Evolutionary conservation across 2,888 invertebrate genomes (phyloP), one percentile per base, ranked within the genome.

Genomic region (Agrenia bidenticulata): DNA sequence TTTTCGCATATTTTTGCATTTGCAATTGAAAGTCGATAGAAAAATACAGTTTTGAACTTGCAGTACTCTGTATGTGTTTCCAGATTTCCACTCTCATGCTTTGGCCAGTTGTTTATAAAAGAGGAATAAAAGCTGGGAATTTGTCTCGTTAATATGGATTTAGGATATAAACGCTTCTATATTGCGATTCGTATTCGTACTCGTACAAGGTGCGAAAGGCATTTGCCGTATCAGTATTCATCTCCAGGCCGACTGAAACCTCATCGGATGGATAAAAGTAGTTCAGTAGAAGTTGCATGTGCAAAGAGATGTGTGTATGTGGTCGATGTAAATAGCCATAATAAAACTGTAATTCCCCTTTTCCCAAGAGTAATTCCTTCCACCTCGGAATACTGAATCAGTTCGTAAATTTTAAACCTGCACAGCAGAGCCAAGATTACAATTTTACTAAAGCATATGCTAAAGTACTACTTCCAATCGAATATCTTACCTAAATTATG

Each of bases 191-290:
- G 9, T 15, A 39, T 45, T 17, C 5, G 19, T 17, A 45, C 45
- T 45, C 9, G n/a, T 45, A 45, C 45, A 9, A 7, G 32, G 32
- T 32, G 32, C 5, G 45, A 45, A 45, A 17, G 45, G 45, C 45
- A 45, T 45, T 45, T 45, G 15, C 45, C 45, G 45, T 17, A 45
- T 45, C 45, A 45, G 45, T 45, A 45, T 45, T 45, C 45, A 45
- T 45, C 19, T 45, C 15, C 19, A 9, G 15, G 9, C 45, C 4
- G 4, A 17, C 19, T 45, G 5, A 45, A 19, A 4, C 32, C 11
- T 32, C 5, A 11, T 15, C 5, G 45, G 19, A 15, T 17, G 45
- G n/a, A 45, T 5, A 5, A 19, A 45, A 17, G 45, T 19, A 45
- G 45, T 15, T 15, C 45, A 45, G 45, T 45, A 17, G 15, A 39